phyloP scores from a whole-genome alignment of 1,140 invertebrate genomes.

The Ceratina calcarata region DNA sequence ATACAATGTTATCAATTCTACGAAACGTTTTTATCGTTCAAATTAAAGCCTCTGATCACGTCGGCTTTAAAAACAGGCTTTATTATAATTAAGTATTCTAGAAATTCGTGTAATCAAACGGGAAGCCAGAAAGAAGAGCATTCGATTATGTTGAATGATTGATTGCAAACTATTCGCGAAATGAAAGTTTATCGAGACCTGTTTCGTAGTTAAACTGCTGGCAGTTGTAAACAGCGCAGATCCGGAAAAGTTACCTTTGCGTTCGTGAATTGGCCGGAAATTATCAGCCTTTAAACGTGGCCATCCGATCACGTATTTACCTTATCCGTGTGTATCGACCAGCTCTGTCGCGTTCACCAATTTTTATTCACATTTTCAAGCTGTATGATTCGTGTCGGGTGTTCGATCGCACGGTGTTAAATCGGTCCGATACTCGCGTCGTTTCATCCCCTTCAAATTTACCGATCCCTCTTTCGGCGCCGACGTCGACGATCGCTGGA shows the following conservation, averaged over 20 bases:
- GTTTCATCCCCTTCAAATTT: background rate
- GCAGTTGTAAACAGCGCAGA: background rate
- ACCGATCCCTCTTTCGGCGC: background rate
- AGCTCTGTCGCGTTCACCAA: background rate
- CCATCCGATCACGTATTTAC: background rate
- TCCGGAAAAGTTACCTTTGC: background rate
- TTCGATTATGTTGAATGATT: background rate
- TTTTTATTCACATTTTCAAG: background rate
- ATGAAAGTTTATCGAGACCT: background rate
- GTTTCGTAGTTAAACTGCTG: background rate
- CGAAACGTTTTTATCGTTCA: too few relatives aligned
- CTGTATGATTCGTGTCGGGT: background rate
- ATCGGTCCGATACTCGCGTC: background rate
- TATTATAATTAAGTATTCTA: background rate
- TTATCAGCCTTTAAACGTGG: background rate
- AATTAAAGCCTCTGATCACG: background rate
- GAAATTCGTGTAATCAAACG: background rate
- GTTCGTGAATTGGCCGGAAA: constrained; percentile 18
- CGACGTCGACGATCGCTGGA: background rate
- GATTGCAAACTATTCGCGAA: background rate
- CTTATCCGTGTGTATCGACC: background rate
- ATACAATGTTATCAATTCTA: too few relatives aligned
- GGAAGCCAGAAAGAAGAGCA: too few relatives aligned
- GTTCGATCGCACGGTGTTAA: background rate
- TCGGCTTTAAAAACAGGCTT: background rate